Evolutionary conservation across 2,888 invertebrate genomes (phyloP), one percentile per base, ranked within the genome.

Genomic region (Carabus problematicus): DNA sequence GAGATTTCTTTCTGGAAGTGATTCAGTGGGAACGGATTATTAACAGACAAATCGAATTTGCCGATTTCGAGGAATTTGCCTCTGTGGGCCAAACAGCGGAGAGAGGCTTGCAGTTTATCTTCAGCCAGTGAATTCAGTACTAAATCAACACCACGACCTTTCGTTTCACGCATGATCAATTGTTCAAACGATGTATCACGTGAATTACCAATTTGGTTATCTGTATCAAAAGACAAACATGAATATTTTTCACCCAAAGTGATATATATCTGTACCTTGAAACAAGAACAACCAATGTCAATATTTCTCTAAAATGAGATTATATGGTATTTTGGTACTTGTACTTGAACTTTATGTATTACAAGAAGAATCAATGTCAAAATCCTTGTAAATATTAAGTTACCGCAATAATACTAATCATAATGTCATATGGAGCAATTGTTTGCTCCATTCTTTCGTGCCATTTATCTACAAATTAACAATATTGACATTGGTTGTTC

Each of bases 101-200:
- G 79, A 0, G 89, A 89, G 0, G 89, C 92, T 76, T 88, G 86
- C 0, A 97, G 85, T 80, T 97, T 97, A 55, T 98, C 97, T 76
- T 95, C 97, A 0, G 97, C 89, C 52, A 98, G 82, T 0, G 96
- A 97, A 80, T 98, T 98, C 7, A 95, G 82, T 11, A 98, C 92
- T 63, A 97, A 83, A 77, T 98, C 94, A 0, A 98, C 97, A 43
- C 97, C 97, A 74, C 85, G 85, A 9, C 97, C 97, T 7, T 90
- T 85, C 0, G 97, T 97, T 76, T 89, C 87, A 56, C 84, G 85
- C 74, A 91, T 85, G 64, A 98, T 87, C 87, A 96, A 89, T 73
- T 89, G 87, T 79, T 97, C 97, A 80, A 98, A 98, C 0, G 91
- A 89, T 0, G 89, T 86, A 78, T 95, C 91, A 75, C 95, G 88